phyloP scores from a whole-genome alignment of 2,888 invertebrate species.

The Anthrax anthrax region DNA sequence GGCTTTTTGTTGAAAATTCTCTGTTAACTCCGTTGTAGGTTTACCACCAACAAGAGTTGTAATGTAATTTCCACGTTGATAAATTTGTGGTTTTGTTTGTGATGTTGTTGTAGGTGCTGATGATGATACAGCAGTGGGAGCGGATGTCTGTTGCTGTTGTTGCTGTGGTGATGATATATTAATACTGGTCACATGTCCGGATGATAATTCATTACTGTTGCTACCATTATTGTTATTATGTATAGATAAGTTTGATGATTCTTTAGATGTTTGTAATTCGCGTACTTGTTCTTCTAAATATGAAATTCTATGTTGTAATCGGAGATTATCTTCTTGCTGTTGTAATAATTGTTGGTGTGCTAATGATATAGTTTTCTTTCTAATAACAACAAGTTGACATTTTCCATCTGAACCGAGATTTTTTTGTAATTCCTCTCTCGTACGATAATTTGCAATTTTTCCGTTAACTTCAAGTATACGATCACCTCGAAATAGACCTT shows the following conservation, averaged over 20 bases:
- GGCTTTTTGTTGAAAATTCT: conserved; percentile 12
- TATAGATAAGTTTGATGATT: conserved; percentile 7
- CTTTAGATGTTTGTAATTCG: conserved; percentile 38
- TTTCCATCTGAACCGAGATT: conserved; percentile 39
- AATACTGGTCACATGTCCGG: conserved; percentile 50
- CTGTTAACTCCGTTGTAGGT: conserved; percentile 25
- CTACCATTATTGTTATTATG: conserved; percentile 1
- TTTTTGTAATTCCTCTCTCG: conserved; percentile 55
- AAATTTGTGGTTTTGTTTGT: conserved; percentile 46
- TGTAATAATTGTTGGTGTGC: conserved; percentile 31
- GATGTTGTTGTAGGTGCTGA: conserved; percentile 38
- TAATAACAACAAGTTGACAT: conserved; percentile 30
- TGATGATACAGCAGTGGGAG: conserved; percentile 18
- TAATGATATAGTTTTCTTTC: conserved; percentile 25
- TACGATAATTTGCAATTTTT: conserved; percentile 51
- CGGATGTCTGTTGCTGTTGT: conserved; percentile 35
- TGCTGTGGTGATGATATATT: conserved; percentile 46
- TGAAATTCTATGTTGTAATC: conserved; percentile 74
- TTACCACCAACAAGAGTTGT: conserved; percentile 50
- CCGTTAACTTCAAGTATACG: conserved; percentile 67
- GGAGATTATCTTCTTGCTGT: conserved; percentile 59
- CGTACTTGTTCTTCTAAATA: conserved; percentile 78
- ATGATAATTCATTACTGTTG: conserved; percentile 2
- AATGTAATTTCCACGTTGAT: conserved; percentile 67
- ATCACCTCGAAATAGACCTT: conserved; percentile 61